Evolutionary conservation across 2,797 vertebrate species (phyloP).

Genomic region (Cossypha dichroa): DNA sequence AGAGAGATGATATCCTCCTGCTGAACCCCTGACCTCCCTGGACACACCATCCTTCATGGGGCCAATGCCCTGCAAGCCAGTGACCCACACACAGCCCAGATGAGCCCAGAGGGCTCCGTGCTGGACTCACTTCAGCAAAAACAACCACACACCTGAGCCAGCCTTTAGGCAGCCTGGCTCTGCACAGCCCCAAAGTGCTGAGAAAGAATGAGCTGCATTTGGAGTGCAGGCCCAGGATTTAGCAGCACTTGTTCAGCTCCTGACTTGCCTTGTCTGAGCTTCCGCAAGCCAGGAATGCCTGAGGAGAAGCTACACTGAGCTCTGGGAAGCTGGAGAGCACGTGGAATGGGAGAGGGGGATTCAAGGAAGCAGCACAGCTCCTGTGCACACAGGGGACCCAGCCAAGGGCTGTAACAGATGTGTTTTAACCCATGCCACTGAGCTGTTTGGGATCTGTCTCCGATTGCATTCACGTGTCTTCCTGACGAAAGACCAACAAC

Average conservation of each 20-base stretch:
- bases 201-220: fast-evolving
- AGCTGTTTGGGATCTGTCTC: slow-evolving; percentile 27
- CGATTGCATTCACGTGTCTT: not conserved
- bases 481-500: slow-evolving; percentile 38
- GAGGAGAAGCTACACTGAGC: not conserved
- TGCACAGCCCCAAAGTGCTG: not conserved
- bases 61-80: not conserved
- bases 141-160: not conserved
- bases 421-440: slow-evolving; percentile 47
- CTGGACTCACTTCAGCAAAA: not conserved
- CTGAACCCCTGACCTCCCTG: not conserved
- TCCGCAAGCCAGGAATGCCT: slow-evolving; percentile 5
- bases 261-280: not conserved
- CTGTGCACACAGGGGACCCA: slow-evolving; percentile 11
- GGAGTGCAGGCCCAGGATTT: not conserved
- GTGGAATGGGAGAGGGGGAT: not conserved
- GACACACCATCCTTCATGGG: not conserved
- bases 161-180: not conserved
- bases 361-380: slow-evolving; percentile 37
- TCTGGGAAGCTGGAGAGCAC: not conserved
- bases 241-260: not conserved
- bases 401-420: slow-evolving; percentile 51
- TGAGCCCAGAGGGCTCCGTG: fast-evolving
- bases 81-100: not conserved
- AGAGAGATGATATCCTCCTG: not conserved